Base-by-base conservation (phyloP, 2,113 vertebrate genomes). In the Ursus arctos region DNA sequence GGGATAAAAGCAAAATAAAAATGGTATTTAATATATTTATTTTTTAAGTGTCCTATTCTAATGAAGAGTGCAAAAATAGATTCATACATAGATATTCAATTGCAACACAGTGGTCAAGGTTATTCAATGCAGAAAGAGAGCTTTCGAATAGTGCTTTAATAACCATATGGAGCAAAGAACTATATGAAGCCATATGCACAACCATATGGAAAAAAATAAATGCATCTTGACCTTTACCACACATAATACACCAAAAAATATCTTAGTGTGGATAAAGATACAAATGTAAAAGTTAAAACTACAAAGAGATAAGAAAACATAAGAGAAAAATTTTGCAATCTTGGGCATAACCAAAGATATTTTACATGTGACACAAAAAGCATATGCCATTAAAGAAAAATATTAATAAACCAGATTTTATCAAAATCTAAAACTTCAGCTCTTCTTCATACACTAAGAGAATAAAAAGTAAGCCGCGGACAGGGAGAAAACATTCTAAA, bases 1-100 rank as follows among this genome's bases (percentile, higher is more conserved):
- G 40, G 33, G 84, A 90, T 65, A 72, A 43, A 92, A 67, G n/a
- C 67, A 76, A 97, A 76, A 76, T 55, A 93, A 47, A 77, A 77
- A 77, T 3, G 2, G 43, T 77, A 49, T 77, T 77, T 49, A 77
- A 93, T 10, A 11, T 15, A 57, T 4, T 72, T 26, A 63, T 7
- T 55, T 59, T 94, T 74, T 74, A 92, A 88, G 85, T 47, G 28
- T 4, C 43, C 26, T 85, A 1, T 53, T 49, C 51, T 84, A 69
- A 76, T 28, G 36, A 19, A 21, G 40, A 88, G 7, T 65, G 7
- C 80, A 12, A 12, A 84, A 82, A 76, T 8, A 88, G 15, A 67
- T 31, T 7, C 14, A 76, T 55, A 51, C 0, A 8, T 43, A 55
- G 36, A 22, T 40, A 77, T 76, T 71, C 59, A 65, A 43, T 51